Evolutionary conservation across 2,797 vertebrate species (phyloP).

Genomic region (Onychomys torridus): DNA sequence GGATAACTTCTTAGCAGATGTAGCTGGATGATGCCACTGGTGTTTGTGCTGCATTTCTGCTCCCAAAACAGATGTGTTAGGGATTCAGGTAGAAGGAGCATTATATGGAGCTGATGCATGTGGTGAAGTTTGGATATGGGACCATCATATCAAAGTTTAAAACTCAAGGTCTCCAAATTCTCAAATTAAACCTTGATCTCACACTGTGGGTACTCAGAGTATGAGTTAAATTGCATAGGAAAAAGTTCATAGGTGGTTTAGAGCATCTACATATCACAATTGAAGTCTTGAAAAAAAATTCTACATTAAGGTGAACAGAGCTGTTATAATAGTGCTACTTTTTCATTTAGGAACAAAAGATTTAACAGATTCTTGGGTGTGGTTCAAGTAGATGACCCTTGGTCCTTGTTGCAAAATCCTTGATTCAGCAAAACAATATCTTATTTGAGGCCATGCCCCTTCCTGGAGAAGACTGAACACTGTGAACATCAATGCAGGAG

Average conservation of each 20-base stretch:
- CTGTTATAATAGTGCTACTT: background rate
- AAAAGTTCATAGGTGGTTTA: background rate
- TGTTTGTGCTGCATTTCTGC: background rate
- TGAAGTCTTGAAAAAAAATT: background rate
- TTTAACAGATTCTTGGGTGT: background rate
- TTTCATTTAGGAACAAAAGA: slow-evolving; percentile 3
- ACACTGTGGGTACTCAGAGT: background rate
- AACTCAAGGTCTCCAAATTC: slow-evolving; percentile 60
- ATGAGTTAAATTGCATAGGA: no score
- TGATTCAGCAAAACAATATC: background rate
- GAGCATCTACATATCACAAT: background rate
- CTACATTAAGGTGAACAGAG: background rate
- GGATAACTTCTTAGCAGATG: background rate
- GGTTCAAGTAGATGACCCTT: background rate
- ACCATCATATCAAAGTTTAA: background rate
- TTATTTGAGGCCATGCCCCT: background rate
- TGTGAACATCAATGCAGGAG: background rate
- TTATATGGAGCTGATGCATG: background rate
- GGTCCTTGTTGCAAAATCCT: background rate
- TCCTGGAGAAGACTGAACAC: background rate
- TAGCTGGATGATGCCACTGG: background rate
- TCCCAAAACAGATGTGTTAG: background rate
- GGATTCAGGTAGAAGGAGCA: background rate
- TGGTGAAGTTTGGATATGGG: slow-evolving; percentile 40
- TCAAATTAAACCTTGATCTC: background rate